These are phyloP conservation scores for Oncopodura yosiiana DNA, from an alignment of 1,140 invertebrate genomes.

Conservation along the genomic window DNA sequence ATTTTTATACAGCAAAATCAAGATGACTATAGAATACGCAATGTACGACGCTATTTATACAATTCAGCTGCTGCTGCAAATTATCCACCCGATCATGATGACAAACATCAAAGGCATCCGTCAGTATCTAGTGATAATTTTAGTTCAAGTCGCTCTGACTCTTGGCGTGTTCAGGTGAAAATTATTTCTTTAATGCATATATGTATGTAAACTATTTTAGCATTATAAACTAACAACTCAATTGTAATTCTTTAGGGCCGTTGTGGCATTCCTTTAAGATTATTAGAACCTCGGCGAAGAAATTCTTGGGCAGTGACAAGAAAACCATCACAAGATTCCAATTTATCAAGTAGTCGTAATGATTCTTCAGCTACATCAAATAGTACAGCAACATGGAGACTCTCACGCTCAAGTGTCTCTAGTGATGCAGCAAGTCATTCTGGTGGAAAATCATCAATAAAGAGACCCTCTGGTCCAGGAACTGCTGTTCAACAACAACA, in stretches of 20 bases:
- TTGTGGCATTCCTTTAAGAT: conserved; percentile 59
- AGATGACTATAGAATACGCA: conserved; percentile 32
- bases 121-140: conserved; percentile 82
- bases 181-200: neutral
- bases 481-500: neutral
- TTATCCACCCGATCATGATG: conserved; percentile 23
- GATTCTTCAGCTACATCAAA: conserved; percentile 79
- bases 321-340: conserved; percentile 82
- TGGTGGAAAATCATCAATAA: conserved; percentile 30
- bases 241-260: conserved; percentile 43
- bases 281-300: conserved; percentile 61
- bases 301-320: conserved; percentile 77
- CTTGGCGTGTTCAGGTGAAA: conserved; percentile 51
- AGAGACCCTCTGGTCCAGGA: conserved; percentile 3
- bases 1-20: conserved; percentile 29
- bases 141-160: conserved; percentile 69
- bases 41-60: conserved; percentile 37
- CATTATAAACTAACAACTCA: neutral
- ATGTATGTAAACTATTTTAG: neutral
- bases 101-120: conserved; percentile 56
- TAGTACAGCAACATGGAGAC: conserved; percentile 72
- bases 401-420: conserved; percentile 62
- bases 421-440: conserved; percentile 36
- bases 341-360: conserved; percentile 64
- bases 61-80: conserved; percentile 22